Conservation (phyloP, 2,113 vertebrate genomes). For the Zapus hudsonius region DNA sequence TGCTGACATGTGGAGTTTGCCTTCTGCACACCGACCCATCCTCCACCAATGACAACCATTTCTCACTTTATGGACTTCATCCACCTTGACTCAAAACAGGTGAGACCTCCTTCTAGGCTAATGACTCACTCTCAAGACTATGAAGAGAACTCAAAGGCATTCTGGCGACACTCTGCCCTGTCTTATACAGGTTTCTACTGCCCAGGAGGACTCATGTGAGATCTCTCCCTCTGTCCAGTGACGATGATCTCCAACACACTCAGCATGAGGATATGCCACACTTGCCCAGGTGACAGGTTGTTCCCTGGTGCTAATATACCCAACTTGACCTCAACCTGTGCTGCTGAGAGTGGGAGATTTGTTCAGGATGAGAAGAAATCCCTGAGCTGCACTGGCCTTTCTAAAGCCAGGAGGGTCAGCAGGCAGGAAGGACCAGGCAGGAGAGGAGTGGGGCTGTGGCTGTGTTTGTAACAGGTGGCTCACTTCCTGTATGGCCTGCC, state of each 20-base stretch:
- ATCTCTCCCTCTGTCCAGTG: background rate
- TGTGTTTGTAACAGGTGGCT: background rate
- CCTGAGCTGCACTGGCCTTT: background rate
- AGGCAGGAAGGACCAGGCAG: background rate
- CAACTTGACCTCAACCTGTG: background rate
- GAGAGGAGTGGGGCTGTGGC: background rate
- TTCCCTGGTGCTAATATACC: background rate
- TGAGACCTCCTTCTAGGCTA: background rate
- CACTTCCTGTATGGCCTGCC: background rate
- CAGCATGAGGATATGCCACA: background rate
- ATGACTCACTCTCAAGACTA: background rate
- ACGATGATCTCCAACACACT: fast-evolving
- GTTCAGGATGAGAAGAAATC: background rate
- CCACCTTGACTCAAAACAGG: background rate
- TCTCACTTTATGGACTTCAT: background rate
- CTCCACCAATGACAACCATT: background rate
- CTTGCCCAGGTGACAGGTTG: background rate
- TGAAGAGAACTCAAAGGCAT: background rate
- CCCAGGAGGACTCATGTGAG: background rate
- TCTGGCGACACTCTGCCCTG: background rate
- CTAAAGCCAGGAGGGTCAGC: background rate
- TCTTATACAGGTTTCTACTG: background rate
- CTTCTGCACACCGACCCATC: background rate
- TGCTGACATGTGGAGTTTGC: background rate
- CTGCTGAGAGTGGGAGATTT: background rate